phyloP scores from a whole-genome alignment of 53 echinoderm and acorn worm genomes.

The Apostichopus leukothele region DNA sequence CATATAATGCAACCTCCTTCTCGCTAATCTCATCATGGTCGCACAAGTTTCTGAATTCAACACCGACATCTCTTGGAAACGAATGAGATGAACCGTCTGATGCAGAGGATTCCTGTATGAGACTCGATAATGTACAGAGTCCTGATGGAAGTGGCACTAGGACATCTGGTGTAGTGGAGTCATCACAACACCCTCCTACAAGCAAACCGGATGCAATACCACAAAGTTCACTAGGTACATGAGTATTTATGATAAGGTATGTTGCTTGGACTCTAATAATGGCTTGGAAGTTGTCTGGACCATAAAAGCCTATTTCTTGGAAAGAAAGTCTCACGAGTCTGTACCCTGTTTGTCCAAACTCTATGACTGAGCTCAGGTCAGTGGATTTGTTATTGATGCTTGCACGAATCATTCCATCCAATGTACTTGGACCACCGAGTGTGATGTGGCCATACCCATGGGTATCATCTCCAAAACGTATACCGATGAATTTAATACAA shows the following conservation, averaged over 20 bases:
- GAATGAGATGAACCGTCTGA: slow-evolving; percentile 30
- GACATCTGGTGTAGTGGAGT: not conserved
- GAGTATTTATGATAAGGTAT: slow-evolving; percentile 65
- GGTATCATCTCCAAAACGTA: slow-evolving; percentile 67
- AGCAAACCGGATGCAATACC: slow-evolving; percentile 68
- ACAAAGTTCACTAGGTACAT: slow-evolving; percentile 63
- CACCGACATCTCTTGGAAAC: slow-evolving; percentile 47
- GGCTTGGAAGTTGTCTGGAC: slow-evolving; percentile 68
- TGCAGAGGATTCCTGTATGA: slow-evolving; percentile 59
- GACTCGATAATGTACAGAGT: slow-evolving; percentile 19
- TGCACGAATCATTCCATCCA: slow-evolving; percentile 50
- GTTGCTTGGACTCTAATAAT: slow-evolving; percentile 67
- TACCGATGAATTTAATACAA: slow-evolving; percentile 75
- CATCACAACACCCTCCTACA: slow-evolving; percentile 75
- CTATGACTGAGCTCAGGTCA: slow-evolving; percentile 53
- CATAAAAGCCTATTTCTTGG: slow-evolving; percentile 64
- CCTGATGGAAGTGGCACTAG: slow-evolving; percentile 1
- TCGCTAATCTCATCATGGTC: not conserved
- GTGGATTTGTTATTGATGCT: slow-evolving; percentile 58
- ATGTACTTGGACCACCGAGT: slow-evolving; percentile 54
- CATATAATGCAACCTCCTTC: slow-evolving; percentile 52
- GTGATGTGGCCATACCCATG: slow-evolving; percentile 67
- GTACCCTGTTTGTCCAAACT: slow-evolving; percentile 76
- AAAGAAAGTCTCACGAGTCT: slow-evolving; percentile 69
- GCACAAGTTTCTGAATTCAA: slow-evolving; percentile 7